Base-by-base conservation (phyloP, 2,888 invertebrate genomes). In the Andrena flavipes region DNA sequence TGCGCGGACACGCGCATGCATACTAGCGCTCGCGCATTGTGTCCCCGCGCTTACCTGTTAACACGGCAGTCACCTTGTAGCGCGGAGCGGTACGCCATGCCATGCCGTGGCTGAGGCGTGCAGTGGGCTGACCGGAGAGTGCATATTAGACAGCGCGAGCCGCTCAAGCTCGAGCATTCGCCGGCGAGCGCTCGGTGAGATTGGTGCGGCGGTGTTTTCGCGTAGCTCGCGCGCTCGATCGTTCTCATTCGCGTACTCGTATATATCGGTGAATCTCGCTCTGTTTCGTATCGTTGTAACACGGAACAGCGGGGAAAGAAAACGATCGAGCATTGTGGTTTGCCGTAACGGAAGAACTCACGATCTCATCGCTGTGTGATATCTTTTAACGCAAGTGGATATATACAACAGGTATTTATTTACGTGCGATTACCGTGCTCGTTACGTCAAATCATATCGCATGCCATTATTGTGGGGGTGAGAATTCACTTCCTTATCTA, bases 121-220 rank as follows among this genome's bases (percentile, higher is more conserved):
- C 84, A 83, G 87, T 70, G 80, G 77, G 77, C 68, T 74, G 64
- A 56, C 67, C 74, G 82, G 78, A 82, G 84, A 86, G 85, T 83
- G 91, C 89, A 91, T 91, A 92, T 91, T 92, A 92, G 92, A 90
- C 87, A 85, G 89, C 84, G 89, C 86, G 84, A 89, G 87, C 82
- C 86, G 86, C 76, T 85, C 87, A 86, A 86, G 86, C 83, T 76
- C 87, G 89, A 90, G 90, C 92, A 92, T 92, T 92, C 91, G 91
- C 92, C 91, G 91, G 90, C 90, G 90, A 92, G 89, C 91, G 90
- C 88, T 91, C 91, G 88, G 88, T 87, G 88, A 86, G 91, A 90
- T 88, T 84, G 86, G 89, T 89, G 65, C 35, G 23, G 30, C 60
- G 26, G 54, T 65, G n/a, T 69, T 71, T 62, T 65, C 42, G 20